Conservation (phyloP, 2,888 invertebrate species). For the Plebejus anna region DNA sequence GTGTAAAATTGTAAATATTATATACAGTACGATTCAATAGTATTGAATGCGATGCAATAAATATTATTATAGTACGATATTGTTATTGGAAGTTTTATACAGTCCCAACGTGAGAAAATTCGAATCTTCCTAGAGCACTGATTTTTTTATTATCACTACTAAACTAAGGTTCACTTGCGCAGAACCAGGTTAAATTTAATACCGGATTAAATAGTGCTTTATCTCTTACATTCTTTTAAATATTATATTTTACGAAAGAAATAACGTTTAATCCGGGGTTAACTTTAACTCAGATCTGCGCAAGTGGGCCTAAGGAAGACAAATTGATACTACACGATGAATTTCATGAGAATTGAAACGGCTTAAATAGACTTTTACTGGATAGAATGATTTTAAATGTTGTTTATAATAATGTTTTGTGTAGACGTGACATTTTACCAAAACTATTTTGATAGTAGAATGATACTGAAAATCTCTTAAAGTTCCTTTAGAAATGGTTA, state of each 20-base stretch:
- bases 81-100: constrained; percentile 11
- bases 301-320: background rate
- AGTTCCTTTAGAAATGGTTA: background rate
- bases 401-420: background rate
- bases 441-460: background rate
- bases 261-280: too few relatives aligned
- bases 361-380: background rate
- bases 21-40: background rate
- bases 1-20: constrained; percentile 22
- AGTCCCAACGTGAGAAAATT: background rate
- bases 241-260: too few relatives aligned
- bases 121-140: background rate
- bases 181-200: too few relatives aligned
- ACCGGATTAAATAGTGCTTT: too few relatives aligned
- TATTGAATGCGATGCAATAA: constrained; percentile 11
- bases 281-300: too few relatives aligned
- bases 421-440: background rate
- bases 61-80: constrained; percentile 11
- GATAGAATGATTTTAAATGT: background rate
- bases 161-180: background rate
- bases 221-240: too few relatives aligned
- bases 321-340: background rate
- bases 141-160: background rate
- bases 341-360: background rate
- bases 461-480: background rate